Evolutionary conservation across 2,888 invertebrate species (phyloP).

Genomic region (Melanargia galathea): DNA sequence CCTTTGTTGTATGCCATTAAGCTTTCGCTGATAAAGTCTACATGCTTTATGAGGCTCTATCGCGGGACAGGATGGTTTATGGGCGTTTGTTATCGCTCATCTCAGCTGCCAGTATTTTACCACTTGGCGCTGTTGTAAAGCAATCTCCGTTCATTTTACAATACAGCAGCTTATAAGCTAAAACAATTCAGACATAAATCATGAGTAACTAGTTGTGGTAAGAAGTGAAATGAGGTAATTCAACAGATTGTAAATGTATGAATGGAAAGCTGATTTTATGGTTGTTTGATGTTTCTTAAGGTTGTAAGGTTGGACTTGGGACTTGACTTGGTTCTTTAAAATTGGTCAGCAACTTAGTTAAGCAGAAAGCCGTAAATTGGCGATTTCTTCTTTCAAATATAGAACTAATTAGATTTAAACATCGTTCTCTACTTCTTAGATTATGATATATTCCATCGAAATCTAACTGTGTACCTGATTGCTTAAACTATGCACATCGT

Average conservation of each 20-base stretch:
- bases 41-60: conserved; percentile 48
- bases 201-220: not conserved
- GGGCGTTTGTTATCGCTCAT: conserved; percentile 65
- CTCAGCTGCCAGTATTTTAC: conserved; percentile 48
- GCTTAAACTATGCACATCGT: too few species aligned
- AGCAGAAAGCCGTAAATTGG: not conserved
- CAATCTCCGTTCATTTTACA: not conserved
- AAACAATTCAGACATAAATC: not conserved
- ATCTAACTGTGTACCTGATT: too few species aligned
- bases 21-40: conserved; percentile 41
- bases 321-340: not conserved
- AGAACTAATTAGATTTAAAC: too few species aligned
- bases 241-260: not conserved
- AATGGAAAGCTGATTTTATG: not conserved
- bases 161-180: not conserved
- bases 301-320: not conserved
- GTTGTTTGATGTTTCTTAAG: not conserved
- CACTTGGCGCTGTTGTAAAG: not conserved
- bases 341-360: not conserved
- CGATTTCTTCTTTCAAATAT: not conserved
- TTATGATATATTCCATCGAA: too few species aligned
- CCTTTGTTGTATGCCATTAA: conserved; percentile 46
- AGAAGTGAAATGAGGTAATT: not conserved
- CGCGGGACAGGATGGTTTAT: conserved; percentile 70
- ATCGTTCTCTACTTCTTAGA: too few species aligned